Conservation (phyloP, 2,888 invertebrate species). For the Drosophila planitibia region DNA sequence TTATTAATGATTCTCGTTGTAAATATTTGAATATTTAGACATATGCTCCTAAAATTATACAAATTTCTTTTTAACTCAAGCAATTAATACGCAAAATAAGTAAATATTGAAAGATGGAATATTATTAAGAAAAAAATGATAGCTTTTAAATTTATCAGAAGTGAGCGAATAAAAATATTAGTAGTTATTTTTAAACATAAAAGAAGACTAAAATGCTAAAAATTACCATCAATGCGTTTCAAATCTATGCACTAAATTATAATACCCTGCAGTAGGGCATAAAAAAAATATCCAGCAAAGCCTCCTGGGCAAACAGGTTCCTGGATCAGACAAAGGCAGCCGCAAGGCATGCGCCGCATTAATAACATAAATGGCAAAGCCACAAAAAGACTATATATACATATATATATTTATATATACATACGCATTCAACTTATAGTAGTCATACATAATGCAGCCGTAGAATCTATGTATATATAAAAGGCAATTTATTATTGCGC, state of each 20-base stretch:
- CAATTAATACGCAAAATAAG: neutral
- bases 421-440: conserved; percentile 17
- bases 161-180: neutral
- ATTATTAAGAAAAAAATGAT: neutral
- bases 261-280: conserved; percentile 22
- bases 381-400: conserved; percentile 49
- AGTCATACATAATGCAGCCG: conserved; percentile 67
- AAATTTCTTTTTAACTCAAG: neutral
- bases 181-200: neutral
- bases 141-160: neutral
- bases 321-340: conserved; percentile 48
- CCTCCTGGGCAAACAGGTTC: conserved; percentile 73
- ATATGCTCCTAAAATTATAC: neutral
- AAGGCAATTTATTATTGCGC: conserved; percentile 68
- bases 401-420: neutral
- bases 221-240: neutral
- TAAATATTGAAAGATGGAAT: neutral
- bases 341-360: conserved; percentile 64
- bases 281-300: conserved; percentile 34
- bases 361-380: conserved; percentile 72
- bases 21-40: neutral
- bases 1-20: neutral
- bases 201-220: neutral
- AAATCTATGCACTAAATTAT: neutral
- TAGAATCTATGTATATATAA: conserved; percentile 57